Percentiles rank a stretch among this genome's conserved stretches.
Conservation (phyloP, 1,140 invertebrate genomes). For the Drosophila albomicans region DNA sequence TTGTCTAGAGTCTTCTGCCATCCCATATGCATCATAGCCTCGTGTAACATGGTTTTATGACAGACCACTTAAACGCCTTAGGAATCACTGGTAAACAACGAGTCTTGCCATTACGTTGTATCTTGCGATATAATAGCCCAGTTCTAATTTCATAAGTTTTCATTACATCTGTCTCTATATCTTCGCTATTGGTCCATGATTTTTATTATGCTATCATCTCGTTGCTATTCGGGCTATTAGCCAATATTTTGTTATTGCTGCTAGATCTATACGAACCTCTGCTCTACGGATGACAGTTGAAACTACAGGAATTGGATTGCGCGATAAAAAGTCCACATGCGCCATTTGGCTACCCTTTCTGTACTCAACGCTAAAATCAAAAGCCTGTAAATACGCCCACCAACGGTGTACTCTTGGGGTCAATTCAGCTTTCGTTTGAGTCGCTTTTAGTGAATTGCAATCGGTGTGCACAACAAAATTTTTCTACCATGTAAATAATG, state of each 20-base stretch:
- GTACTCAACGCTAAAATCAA: conserved; percentile 3
- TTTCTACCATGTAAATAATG: conserved; percentile 8
- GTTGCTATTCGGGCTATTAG: background rate
- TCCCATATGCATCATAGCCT: too few relatives aligned
- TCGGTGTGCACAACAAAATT: conserved; percentile 16
- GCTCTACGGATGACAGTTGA: background rate
- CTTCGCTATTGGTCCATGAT: background rate
- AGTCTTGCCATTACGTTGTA: too few relatives aligned
- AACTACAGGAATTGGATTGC: conserved; percentile 1
- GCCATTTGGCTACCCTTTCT: background rate
- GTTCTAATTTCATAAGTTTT: background rate
- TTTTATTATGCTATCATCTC: too few relatives aligned
- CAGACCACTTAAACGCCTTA: too few relatives aligned
- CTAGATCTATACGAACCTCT: conserved; percentile 1
- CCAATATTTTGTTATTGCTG: conserved; percentile 1
- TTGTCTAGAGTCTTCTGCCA: too few relatives aligned
- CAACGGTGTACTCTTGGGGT: conserved; percentile 15
- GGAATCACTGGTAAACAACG: too few relatives aligned
- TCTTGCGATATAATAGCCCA: too few relatives aligned
- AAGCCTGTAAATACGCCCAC: conserved; percentile 4
- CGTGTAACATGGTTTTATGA: too few relatives aligned
- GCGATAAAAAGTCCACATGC: background rate
- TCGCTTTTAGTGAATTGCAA: conserved; percentile 18
- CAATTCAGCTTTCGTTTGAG: background rate
- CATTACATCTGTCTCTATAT: background rate